Evolutionary conservation across 92 coral and sea anemone species (phyloP).

Genomic region (Metridium senile): DNA sequence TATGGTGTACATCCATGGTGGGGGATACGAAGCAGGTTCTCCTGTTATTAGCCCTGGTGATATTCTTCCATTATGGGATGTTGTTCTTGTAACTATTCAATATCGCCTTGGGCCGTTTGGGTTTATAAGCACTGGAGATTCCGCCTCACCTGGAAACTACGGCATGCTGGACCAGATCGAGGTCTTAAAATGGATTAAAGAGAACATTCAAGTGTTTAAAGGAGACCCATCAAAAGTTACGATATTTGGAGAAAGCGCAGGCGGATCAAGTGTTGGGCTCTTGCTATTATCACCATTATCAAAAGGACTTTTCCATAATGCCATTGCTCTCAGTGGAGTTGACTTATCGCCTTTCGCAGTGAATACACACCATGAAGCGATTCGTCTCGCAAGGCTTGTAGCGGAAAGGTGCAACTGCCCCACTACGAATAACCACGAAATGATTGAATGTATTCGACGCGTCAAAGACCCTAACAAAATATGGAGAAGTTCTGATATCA

Average conservation of each 20-base stretch:
- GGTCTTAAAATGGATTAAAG: conserved; percentile 76
- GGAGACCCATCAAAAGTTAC: conserved; percentile 78
- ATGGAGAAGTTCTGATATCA: conserved; percentile 21
- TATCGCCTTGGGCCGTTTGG: conserved; percentile 86
- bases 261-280: conserved; percentile 86
- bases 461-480: conserved; percentile 47
- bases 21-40: conserved; percentile 86
- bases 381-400: conserved; percentile 38
- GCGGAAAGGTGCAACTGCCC: conserved; percentile 53
- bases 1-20: conserved; percentile 90
- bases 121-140: conserved; percentile 76
- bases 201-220: conserved; percentile 66
- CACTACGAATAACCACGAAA: conserved; percentile 23
- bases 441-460: conserved; percentile 62
- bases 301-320: conserved; percentile 73
- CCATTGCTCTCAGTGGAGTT: conserved; percentile 76
- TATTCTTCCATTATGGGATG: conserved; percentile 76
- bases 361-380: conserved; percentile 43
- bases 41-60: conserved; percentile 84
- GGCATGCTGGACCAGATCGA: conserved; percentile 89
- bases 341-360: conserved; percentile 77
- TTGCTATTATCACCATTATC: conserved; percentile 66
- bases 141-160: conserved; percentile 74
- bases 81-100: conserved; percentile 83
- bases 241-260: conserved; percentile 92